Percentiles rank a stretch among this genome's conserved stretches.
Evolutionary conservation across 2,113 vertebrate species (phyloP).

Genomic region (Lota lota): DNA sequence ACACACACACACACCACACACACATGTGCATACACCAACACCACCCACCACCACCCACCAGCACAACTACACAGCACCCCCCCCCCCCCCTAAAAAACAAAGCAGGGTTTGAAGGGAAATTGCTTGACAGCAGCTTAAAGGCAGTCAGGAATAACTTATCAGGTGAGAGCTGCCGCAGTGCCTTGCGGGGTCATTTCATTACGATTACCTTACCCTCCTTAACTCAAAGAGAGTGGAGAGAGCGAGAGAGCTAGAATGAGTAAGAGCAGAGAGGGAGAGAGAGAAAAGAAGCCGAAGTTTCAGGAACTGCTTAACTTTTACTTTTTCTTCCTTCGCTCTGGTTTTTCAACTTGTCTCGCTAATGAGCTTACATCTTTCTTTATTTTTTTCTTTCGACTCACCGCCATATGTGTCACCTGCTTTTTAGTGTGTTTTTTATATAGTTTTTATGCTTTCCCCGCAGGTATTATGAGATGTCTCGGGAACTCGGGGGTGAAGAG

Average conservation of each 20-base stretch:
- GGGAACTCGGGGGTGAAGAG: conserved; percentile 12
- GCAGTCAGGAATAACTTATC: conserved; percentile 79
- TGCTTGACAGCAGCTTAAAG: conserved; percentile 81
- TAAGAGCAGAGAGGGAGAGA: neutral
- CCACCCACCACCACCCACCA: neutral
- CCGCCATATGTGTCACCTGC: conserved; percentile 45
- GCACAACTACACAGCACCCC: conserved; percentile 13
- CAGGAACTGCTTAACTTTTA: conserved; percentile 75
- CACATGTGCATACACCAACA: neutral
- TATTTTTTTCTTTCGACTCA: conserved; percentile 10
- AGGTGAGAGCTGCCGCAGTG: conserved; percentile 73
- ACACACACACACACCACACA: no score
- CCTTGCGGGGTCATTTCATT: conserved; percentile 78
- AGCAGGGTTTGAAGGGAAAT: conserved; percentile 75
- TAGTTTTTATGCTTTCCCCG: conserved; percentile 12
- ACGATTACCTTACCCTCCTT: conserved; percentile 74
- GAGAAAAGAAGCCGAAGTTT: conserved; percentile 63
- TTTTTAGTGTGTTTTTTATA: conserved; percentile 22
- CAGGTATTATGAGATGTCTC: conserved; percentile 42
- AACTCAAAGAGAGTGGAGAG: conserved; percentile 71
- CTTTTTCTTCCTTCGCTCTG: conserved; percentile 59
- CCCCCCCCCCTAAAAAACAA: conserved; percentile 71
- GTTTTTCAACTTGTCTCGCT: conserved; percentile 68
- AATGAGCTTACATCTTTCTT: conserved; percentile 66
- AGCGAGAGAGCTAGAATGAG: conserved; percentile 54